phyloP scores from a whole-genome alignment of 2,113 vertebrate genomes.

The Cheirogaleus medius region DNA sequence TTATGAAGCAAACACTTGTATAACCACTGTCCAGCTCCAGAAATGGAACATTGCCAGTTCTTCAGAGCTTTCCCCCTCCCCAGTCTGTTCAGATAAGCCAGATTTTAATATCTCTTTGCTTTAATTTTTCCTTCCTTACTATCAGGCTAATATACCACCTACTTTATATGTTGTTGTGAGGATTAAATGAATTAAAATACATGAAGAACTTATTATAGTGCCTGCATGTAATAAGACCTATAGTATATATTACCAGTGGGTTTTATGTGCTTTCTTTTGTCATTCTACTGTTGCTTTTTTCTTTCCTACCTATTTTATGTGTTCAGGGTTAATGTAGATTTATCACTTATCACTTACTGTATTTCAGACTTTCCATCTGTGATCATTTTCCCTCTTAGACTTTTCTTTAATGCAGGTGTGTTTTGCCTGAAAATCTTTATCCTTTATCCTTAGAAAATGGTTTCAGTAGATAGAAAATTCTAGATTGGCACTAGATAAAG shows the following conservation, averaged over 20 bases:
- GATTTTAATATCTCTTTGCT: background rate
- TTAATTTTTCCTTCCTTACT: background rate
- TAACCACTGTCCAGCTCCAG: background rate
- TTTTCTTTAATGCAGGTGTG: background rate
- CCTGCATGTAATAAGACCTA: background rate
- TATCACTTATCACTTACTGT: background rate
- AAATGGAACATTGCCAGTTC: background rate
- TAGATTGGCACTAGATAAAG: background rate
- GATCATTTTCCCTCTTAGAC: background rate
- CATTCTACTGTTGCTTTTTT: background rate
- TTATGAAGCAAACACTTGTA: background rate
- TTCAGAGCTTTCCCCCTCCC: background rate
- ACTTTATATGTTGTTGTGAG: background rate
- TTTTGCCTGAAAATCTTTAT: constrained; percentile 8
- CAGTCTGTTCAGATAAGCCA: background rate
- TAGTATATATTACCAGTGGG: background rate
- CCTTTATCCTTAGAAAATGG: background rate
- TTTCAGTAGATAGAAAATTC: background rate
- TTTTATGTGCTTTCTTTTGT: background rate
- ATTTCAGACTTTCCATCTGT: background rate
- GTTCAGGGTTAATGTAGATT: background rate
- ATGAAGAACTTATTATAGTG: background rate
- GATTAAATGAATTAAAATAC: constrained; percentile 12
- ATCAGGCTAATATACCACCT: background rate
- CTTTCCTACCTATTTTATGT: background rate